Base-by-base conservation (phyloP, 2,113 vertebrate species). In the Serilophus lunatus region DNA sequence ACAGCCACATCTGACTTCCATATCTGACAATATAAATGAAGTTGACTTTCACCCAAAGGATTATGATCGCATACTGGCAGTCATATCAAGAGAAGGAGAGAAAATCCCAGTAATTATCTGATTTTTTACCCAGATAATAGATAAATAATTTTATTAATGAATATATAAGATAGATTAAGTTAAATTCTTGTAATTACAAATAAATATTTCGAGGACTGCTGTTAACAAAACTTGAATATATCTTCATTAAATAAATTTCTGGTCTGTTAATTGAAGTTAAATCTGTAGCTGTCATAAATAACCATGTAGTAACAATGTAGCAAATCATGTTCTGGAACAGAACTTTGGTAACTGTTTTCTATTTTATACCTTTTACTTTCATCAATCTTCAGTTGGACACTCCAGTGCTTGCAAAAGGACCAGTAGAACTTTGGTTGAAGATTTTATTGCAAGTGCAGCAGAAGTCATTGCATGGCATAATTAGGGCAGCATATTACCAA, bases 21-120 rank as follows among this genome's bases (percentile, higher is more conserved):
- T 99, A 68, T 98, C 99, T 79, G 99, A 99, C 96, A 99, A 99
- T 78, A 98, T 99, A 90, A 99, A 98, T 44, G 98, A 98, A 95
- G 99, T 96, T 13, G 97, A 97, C 18, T 99, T 99, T 96, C 98
- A 99, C 35, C 4, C 86, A 19, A 98, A 98, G 95, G 98, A 98
- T 45, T 99, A 99, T 12, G 98, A 99, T 97, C 97, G 95, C 42
- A 99, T 99, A 20, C 29, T 98, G 94, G 95, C 97, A 38, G 98
- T 99, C 49, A 68, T 98, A 93, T 99, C 98, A 90, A 98, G 98
- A 97, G 98, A 99, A 97, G 98, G 98, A 96, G 99, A 99, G 96
- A 98, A 98, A 97, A 98, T 99, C 76, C 12, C 59, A 59, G 98
- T 99, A 98, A 98, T 50, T 86, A 28, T 88, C 22, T 91, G 23